Conservation (phyloP, 2,113 vertebrate species). For the Hyla sarda region DNA sequence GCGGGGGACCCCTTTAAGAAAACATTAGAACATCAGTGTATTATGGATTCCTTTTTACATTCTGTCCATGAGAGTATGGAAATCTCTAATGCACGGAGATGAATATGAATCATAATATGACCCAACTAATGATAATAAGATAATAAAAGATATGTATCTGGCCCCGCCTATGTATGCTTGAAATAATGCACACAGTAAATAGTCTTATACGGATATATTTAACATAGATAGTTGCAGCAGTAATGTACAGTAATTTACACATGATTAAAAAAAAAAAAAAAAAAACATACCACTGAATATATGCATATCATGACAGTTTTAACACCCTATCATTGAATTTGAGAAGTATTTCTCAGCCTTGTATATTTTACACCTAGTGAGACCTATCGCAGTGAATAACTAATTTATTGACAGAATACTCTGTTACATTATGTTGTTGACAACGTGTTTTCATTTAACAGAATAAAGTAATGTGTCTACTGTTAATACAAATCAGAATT, state of each 20-base stretch:
- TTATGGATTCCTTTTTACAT: too few species aligned
- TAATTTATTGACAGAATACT: background rate
- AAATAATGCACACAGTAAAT: background rate
- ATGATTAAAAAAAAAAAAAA: slow-evolving; percentile 3
- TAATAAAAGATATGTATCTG: background rate
- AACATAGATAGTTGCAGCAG: background rate
- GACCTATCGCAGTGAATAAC: background rate
- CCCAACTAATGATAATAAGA: too few species aligned
- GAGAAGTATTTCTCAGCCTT: background rate
- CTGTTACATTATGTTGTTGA: slow-evolving; percentile 11
- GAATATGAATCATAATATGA: too few species aligned
- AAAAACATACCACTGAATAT: slow-evolving; percentile 22
- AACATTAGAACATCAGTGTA: too few species aligned
- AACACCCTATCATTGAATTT: slow-evolving; percentile 2
- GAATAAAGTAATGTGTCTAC: background rate
- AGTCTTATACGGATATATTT: background rate
- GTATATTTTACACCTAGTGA: slow-evolving; percentile 10
- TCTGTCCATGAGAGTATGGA: too few species aligned
- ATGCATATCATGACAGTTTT: slow-evolving; percentile 43
- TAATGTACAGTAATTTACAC: slow-evolving; percentile 27
- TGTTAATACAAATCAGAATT: background rate
- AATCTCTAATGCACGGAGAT: background rate
- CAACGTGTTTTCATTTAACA: slow-evolving; percentile 1
- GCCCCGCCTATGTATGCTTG: background rate
- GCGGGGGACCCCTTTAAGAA: too few species aligned